A percentile compares a stretch with the other conserved stretches of the same genome.
Conservation (phyloP, 2,888 invertebrate species). For the Apodemia duryi region DNA sequence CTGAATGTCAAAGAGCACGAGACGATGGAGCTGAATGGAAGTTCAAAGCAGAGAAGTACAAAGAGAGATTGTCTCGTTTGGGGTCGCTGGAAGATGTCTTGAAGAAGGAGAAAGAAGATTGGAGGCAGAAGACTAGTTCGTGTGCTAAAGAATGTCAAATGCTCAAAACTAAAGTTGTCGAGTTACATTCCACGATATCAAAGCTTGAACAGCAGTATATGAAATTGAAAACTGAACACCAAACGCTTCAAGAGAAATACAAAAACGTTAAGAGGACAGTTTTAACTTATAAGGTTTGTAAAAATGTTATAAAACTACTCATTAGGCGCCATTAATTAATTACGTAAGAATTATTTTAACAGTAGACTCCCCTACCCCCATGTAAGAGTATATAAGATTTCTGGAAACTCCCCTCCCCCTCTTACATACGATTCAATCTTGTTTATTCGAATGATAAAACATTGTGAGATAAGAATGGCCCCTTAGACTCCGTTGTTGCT, state of each 20-base stretch:
- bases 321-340: no score
- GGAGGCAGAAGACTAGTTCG: constrained; percentile 48
- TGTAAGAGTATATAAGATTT: no score
- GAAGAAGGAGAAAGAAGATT: constrained; percentile 63
- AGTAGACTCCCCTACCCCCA: no score
- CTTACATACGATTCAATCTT: no score
- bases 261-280: constrained; percentile 81
- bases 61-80: constrained; percentile 51
- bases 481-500: no score
- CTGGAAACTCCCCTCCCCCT: no score
- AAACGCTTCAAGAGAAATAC: constrained; percentile 78
- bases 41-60: constrained; percentile 58
- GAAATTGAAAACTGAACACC: constrained; percentile 60
- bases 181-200: constrained; percentile 60
- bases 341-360: no score
- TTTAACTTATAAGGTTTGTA: constrained; percentile 79
- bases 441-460: no score
- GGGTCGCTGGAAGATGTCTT: constrained; percentile 57
- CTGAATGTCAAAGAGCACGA: constrained; percentile 57
- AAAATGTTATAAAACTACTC: no score
- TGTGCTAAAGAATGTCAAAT: constrained; percentile 53
- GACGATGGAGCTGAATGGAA: constrained; percentile 56
- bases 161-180: constrained; percentile 63
- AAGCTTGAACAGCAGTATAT: constrained; percentile 60
- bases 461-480: no score